Evolutionary conservation across 2,113 vertebrate species (phyloP), one percentile per base, ranked within the genome.

Genomic region (Megaleporinus macrocephalus): DNA sequence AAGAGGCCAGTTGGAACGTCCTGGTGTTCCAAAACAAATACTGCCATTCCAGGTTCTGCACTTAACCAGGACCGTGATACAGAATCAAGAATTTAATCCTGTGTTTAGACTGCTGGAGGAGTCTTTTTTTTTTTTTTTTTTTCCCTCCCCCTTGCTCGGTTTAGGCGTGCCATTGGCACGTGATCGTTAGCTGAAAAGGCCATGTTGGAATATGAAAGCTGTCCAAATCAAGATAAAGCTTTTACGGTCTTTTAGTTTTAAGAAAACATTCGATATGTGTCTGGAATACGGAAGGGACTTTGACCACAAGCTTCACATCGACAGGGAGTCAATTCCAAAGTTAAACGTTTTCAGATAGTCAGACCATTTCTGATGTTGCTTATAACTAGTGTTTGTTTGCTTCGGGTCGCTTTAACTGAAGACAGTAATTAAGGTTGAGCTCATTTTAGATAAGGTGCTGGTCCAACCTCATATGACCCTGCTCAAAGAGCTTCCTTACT

Each of bases 21-120:
- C 18, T 16, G 72, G 1, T 24, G 51, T 86, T 88, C 89, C 88
- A 91, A 91, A 86, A 86, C 88, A 93, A 91, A 91, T 85, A 86
- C 24, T 0, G 78, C 81, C 24, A 47, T 79, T 85, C 86, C 33
- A 70, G 78, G 80, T 72, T 81, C 80, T 77, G 80, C 36, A 14
- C 41, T 70, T 70, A 36, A 86, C 80, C 86, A 89, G 84, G 86
- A 78, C 87, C 41, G 24, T 41, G 73, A 70, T 70, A 24, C 10
- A 15, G 66, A 70, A 70, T 41, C 66, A 70, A 44, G 53, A 75
- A 59, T 75, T 20, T 53, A 18, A 75, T 29, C 26, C 51, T 59
- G 27, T 44, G 22, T 75, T 75, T 57, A 57, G 53, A 59, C 51
- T 59, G 72, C 72, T 57, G 72, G 11, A 57, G 51, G 51, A 59